A percentile compares a stretch with the other conserved stretches of the same genome.
Evolutionary conservation across 2,888 invertebrate genomes (phyloP).

Genomic region (Drosophila niveifrons): DNA sequence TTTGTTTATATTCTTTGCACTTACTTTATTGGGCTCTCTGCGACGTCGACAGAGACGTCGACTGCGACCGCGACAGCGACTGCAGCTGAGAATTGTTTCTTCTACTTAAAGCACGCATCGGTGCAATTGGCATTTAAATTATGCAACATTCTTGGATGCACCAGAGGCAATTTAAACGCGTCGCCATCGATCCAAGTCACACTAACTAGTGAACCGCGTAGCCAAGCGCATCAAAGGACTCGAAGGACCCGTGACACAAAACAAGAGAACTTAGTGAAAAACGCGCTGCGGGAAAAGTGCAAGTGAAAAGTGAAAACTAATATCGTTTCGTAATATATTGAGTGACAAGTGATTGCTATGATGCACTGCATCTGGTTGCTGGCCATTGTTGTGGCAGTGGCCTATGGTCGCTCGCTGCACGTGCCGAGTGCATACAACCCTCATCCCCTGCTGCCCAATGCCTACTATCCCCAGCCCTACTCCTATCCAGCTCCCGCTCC

Average conservation of each 20-base stretch:
- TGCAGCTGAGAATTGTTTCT: slow-evolving; percentile 23
- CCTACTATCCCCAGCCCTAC: slow-evolving; percentile 50
- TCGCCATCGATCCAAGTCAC: slow-evolving; percentile 37
- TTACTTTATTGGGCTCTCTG: neutral
- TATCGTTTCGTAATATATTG: neutral
- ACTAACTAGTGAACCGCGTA: slow-evolving; percentile 33
- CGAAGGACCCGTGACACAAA: neutral
- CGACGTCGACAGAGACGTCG: neutral
- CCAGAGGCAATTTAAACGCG: slow-evolving; percentile 56
- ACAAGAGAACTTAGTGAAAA: neutral
- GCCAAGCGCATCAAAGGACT: slow-evolving; percentile 32
- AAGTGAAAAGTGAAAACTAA: slow-evolving; percentile 6
- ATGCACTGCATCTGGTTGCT: slow-evolving; percentile 60
- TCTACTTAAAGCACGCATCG: slow-evolving; percentile 64
- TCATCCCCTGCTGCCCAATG: slow-evolving; percentile 31
- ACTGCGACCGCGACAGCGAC: slow-evolving; percentile 17
- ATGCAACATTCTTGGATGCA: slow-evolving; percentile 65
- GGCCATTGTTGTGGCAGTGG: slow-evolving; percentile 22
- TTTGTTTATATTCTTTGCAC: slow-evolving; percentile 1
- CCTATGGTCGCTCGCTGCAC: slow-evolving; percentile 44
- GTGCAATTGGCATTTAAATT: slow-evolving; percentile 64
- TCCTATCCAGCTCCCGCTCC: slow-evolving; percentile 30
- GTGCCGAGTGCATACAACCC: slow-evolving; percentile 19
- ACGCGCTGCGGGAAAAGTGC: slow-evolving; percentile 31
- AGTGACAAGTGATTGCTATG: slow-evolving; percentile 27